Conservation (phyloP, 2,888 invertebrate species). For the Apamea crenata region DNA sequence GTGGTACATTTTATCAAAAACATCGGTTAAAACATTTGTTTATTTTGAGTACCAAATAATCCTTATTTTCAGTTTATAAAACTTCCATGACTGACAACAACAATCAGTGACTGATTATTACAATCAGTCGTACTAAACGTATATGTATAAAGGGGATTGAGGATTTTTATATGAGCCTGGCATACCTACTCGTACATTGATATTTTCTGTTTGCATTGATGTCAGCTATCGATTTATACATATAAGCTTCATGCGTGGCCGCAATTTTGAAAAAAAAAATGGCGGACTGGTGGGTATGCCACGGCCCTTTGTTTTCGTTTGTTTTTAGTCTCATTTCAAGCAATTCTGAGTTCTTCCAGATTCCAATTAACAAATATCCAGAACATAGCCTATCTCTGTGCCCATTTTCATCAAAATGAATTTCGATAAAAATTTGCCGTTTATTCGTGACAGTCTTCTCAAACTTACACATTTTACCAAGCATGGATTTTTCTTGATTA, state of each 20-base stretch:
- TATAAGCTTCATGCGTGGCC: neutral
- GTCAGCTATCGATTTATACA: neutral
- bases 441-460: neutral
- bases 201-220: neutral
- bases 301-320: too few species aligned
- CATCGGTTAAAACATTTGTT: constrained; percentile 41
- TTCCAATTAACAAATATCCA: neutral
- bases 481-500: neutral
- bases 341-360: neutral
- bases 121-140: neutral
- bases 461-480: neutral
- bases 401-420: neutral
- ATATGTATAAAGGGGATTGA: neutral
- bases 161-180: neutral
- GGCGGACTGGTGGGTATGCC: neutral
- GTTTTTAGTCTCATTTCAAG: too few species aligned
- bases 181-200: too few species aligned
- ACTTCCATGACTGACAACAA: neutral
- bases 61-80: constrained; percentile 3
- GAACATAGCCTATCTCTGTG: neutral
- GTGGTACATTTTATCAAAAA: constrained; percentile 50
- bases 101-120: neutral
- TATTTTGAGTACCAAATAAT: constrained; percentile 15
- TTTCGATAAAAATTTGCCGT: too few species aligned
- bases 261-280: neutral